Evolutionary conservation across 2,113 vertebrate species (phyloP).

Genomic region (Furnarius figulus): DNA sequence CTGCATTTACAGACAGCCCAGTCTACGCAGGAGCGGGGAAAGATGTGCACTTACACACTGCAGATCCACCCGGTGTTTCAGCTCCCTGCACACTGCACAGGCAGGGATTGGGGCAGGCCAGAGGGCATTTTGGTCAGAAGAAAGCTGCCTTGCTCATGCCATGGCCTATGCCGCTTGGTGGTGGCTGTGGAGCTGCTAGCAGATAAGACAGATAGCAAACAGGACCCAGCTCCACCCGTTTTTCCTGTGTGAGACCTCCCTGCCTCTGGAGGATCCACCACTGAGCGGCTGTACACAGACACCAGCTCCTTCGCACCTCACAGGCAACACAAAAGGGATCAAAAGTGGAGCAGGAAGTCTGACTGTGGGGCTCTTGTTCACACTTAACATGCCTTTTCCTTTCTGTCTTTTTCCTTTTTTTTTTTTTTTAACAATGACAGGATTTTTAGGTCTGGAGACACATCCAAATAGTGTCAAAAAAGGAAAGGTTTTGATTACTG

Average conservation of each 20-base stretch:
- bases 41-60: fast-evolving
- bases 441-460: neutral
- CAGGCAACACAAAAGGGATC: neutral
- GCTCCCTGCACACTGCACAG: fast-evolving
- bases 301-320: neutral
- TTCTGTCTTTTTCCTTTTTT: fast-evolving
- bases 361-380: neutral
- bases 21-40: fast-evolving
- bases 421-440: neutral
- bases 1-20: fast-evolving
- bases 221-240: neutral
- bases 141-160: neutral
- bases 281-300: neutral
- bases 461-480: conserved; percentile 24
- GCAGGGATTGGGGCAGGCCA: neutral
- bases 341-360: conserved; percentile 12
- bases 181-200: neutral
- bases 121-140: neutral
- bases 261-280: neutral
- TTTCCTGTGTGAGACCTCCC: neutral
- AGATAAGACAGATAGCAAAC: neutral
- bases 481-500: conserved; percentile 54
- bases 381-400: neutral
- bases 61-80: neutral
- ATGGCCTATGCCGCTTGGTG: neutral